These are phyloP conservation scores for Strigamia transsilvanica DNA, from an alignment of 2,888 invertebrate genomes.

Conservation along the genomic window DNA sequence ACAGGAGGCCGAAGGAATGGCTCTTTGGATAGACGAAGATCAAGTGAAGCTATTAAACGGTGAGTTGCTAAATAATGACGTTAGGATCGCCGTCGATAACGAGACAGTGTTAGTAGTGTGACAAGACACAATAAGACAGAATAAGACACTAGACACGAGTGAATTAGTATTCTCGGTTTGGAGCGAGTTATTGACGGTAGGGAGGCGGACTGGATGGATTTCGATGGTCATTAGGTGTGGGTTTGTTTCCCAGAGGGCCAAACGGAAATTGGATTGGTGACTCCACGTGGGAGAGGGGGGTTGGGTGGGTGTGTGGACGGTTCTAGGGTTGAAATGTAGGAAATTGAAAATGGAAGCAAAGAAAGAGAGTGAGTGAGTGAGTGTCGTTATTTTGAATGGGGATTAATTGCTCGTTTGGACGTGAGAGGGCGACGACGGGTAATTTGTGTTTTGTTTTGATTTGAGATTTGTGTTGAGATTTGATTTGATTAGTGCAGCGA, in stretches of 20 bases:
- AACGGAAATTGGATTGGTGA: slow-evolving; percentile 3
- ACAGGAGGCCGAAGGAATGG: neutral
- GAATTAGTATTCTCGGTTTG: too few relatives aligned
- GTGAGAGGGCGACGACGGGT: too few relatives aligned
- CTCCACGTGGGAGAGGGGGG: neutral
- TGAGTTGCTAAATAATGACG: neutral
- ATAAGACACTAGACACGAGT: too few relatives aligned
- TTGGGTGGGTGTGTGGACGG: neutral
- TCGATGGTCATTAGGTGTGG: neutral
- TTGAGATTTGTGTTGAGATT: too few relatives aligned
- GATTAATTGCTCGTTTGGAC: too few relatives aligned
- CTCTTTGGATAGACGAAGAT: neutral
- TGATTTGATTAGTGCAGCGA: too few relatives aligned
- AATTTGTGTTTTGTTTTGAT: too few relatives aligned
- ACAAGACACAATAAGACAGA: too few relatives aligned
- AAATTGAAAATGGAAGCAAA: neutral
- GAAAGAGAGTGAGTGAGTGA: neutral
- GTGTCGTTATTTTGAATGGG: too few relatives aligned
- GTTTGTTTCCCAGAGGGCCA: slow-evolving; percentile 8
- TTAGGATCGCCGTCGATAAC: too few relatives aligned
- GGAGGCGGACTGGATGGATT: neutral
- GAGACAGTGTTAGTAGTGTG: too few relatives aligned
- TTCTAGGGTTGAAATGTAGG: neutral
- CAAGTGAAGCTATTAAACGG: neutral
- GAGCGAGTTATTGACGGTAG: too few relatives aligned